A percentile compares a stretch with the other conserved stretches of the same genome.
These are phyloP conservation scores for Nettapus auritus DNA, from an alignment of 2,113 vertebrate species.

Conservation along the genomic window DNA sequence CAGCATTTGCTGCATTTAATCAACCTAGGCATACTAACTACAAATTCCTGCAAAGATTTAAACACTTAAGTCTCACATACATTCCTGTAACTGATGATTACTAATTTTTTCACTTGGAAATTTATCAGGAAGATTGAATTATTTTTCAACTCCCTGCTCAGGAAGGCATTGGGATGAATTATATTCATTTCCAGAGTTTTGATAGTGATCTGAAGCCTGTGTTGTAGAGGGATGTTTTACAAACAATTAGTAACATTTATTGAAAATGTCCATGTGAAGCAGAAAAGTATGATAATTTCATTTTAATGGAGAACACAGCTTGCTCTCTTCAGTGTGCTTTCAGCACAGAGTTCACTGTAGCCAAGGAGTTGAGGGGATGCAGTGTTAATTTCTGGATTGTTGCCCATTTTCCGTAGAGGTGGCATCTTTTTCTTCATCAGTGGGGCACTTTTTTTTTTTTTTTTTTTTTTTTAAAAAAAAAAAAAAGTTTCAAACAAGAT, in stretches of 20 bases:
- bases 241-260: background rate
- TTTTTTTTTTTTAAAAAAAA: background rate
- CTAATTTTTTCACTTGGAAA: background rate
- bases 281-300: background rate
- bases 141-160: background rate
- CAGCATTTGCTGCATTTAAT: background rate
- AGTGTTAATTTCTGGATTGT: background rate
- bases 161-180: background rate
- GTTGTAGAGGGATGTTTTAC: background rate
- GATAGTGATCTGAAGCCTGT: background rate
- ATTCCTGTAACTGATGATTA: background rate
- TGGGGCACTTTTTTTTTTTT: background rate
- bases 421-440: background rate
- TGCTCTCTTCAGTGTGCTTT: background rate
- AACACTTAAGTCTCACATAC: background rate
- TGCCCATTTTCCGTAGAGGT: background rate
- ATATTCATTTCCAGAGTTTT: background rate
- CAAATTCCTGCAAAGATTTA: background rate
- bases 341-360: background rate
- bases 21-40: conserved; percentile 13
- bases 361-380: background rate
- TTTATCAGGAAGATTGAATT: conserved; percentile 11
- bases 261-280: background rate
- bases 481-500: background rate
- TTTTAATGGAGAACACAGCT: background rate